Evolutionary conservation across 2,888 invertebrate species (phyloP).

Genomic region (Orthonychiurus folsomi): DNA sequence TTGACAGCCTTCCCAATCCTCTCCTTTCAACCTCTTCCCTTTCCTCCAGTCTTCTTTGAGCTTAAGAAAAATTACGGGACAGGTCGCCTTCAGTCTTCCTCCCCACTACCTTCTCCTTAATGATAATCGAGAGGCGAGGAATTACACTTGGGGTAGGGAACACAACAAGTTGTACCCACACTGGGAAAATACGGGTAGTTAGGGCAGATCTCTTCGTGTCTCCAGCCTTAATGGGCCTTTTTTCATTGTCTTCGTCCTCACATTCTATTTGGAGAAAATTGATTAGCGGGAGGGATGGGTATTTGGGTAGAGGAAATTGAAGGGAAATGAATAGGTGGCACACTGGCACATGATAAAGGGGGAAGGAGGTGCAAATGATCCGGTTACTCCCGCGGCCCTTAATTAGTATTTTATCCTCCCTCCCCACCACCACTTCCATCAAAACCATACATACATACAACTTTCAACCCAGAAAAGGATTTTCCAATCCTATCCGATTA

Average conservation of each 20-base stretch:
- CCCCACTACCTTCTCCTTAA: too few relatives aligned
- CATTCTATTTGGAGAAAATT: slow-evolving; percentile 11
- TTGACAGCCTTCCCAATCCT: too few relatives aligned
- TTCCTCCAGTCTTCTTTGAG: not conserved
- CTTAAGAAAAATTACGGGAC: too few relatives aligned
- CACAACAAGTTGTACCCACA: too few relatives aligned
- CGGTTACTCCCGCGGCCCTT: not conserved
- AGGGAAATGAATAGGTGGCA: slow-evolving; percentile 14
- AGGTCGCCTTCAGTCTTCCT: too few relatives aligned
- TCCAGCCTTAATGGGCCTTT: too few relatives aligned
- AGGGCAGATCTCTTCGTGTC: too few relatives aligned
- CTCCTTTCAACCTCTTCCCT: too few relatives aligned
- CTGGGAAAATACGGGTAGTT: too few relatives aligned
- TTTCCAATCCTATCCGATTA: not conserved
- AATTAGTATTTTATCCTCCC: slow-evolving; percentile 8
- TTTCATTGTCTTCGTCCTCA: not conserved
- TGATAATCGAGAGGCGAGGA: too few relatives aligned
- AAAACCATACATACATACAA: too few relatives aligned
- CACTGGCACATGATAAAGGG: slow-evolving; percentile 12
- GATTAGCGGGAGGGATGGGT: slow-evolving; percentile 18
- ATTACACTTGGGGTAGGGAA: too few relatives aligned
- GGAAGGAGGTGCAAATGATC: slow-evolving; percentile 1
- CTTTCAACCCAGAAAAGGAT: not conserved
- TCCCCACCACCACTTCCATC: not conserved
- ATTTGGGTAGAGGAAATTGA: slow-evolving; percentile 11